These are phyloP conservation scores for Cryptoblepharus egeriae DNA, from an alignment of 2,797 vertebrate species.

Conservation along the genomic window DNA sequence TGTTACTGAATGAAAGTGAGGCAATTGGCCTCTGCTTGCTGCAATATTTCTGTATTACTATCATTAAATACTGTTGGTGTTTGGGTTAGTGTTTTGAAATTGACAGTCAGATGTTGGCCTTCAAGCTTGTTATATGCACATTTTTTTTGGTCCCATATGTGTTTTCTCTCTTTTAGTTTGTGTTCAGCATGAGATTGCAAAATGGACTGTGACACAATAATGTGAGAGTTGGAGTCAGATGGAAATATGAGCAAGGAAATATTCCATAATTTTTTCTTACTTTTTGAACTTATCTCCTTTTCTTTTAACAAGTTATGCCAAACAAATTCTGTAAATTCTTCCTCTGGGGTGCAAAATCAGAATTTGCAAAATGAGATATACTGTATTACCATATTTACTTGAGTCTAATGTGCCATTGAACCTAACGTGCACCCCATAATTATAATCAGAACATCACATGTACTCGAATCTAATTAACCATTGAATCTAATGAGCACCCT, in stretches of 20 bases:
- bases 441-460: too few relatives aligned
- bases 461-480: too few relatives aligned
- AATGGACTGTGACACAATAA: not conserved
- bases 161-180: not conserved
- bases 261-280: not conserved
- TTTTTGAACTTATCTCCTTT: not conserved
- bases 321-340: not conserved
- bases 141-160: not conserved
- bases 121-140: not conserved
- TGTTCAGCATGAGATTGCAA: not conserved
- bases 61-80: constrained; percentile 3
- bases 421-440: too few relatives aligned
- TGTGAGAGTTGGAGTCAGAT: not conserved
- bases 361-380: not conserved
- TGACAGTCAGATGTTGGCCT: not conserved
- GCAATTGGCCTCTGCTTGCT: constrained; percentile 3
- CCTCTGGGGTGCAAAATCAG: not conserved
- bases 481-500: too few relatives aligned
- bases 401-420: too few relatives aligned
- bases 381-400: too few relatives aligned
- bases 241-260: not conserved
- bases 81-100: not conserved
- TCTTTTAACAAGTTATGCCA: not conserved
- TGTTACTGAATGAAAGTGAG: constrained; percentile 18
- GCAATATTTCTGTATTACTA: constrained; percentile 18